A percentile compares a stretch with the other conserved stretches of the same genome.
phyloP scores from a whole-genome alignment of 2,797 vertebrate genomes.

The Trachops cirrhosus region DNA sequence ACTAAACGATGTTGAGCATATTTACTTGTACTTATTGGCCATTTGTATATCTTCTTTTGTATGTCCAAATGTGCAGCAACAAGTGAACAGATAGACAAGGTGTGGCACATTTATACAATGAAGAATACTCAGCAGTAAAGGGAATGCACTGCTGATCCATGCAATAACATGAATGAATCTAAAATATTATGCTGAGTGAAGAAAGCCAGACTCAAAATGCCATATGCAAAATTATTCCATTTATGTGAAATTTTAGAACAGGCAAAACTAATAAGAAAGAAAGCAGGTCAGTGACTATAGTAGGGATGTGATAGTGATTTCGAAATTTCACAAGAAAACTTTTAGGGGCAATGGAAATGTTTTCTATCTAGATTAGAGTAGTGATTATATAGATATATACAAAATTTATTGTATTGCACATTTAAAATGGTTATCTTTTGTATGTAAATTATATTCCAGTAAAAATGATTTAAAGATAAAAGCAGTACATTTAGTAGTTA shows the following conservation, averaged over 20 bases:
- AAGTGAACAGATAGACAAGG: neutral
- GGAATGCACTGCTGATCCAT: neutral
- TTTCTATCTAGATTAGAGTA: neutral
- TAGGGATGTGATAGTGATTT: neutral
- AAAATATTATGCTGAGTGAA: neutral
- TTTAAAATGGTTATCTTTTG: neutral
- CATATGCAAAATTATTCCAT: neutral
- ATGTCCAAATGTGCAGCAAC: neutral
- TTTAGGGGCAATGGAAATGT: neutral
- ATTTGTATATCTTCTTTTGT: neutral
- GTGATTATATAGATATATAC: neutral
- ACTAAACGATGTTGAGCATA: neutral
- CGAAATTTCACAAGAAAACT: neutral
- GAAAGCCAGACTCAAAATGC: neutral
- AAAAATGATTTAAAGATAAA: neutral
- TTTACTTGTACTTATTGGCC: neutral
- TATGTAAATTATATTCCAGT: neutral
- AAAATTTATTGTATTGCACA: neutral
- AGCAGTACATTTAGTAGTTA: neutral
- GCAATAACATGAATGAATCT: neutral
- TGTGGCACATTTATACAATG: neutral
- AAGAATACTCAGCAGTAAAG: neutral
- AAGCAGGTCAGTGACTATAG: neutral
- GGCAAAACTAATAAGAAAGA: neutral
- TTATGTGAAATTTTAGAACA: neutral